Percentiles rank a stretch among this genome's conserved stretches.
These are phyloP conservation scores for Hymenopus coronatus DNA, from an alignment of 2,888 invertebrate genomes.

Conservation along the genomic window DNA sequence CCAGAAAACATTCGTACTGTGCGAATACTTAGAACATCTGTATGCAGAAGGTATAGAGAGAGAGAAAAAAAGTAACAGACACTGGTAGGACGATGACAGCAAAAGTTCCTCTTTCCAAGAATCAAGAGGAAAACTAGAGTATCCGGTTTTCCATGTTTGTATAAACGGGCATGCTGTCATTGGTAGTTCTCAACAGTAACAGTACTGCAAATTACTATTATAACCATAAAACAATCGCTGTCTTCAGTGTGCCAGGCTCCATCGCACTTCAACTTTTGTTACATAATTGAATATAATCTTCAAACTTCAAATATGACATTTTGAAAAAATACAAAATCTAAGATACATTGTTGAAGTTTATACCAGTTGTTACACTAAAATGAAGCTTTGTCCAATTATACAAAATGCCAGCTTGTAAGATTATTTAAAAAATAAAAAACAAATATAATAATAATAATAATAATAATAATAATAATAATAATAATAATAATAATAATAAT, in stretches of 20 bases:
- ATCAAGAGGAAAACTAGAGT: conserved; percentile 26
- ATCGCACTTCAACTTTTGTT: too few species aligned
- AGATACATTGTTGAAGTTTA: too few species aligned
- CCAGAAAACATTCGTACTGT: neutral
- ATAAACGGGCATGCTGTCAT: conserved; percentile 1
- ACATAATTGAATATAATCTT: too few species aligned
- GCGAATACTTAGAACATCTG: neutral
- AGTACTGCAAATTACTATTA: neutral
- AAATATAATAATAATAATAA: too few species aligned
- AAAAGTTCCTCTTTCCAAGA: conserved; percentile 27
- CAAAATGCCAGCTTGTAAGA: too few species aligned
- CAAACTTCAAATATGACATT: too few species aligned
- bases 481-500: too few species aligned
- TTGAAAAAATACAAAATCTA: too few species aligned
- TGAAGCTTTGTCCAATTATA: too few species aligned
- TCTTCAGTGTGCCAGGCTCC: neutral
- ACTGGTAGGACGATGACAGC: conserved; percentile 30
- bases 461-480: too few species aligned
- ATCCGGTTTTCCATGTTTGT: conserved; percentile 24
- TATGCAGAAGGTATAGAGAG: neutral
- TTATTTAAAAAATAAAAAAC: too few species aligned
- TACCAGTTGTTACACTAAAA: too few species aligned
- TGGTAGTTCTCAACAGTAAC: neutral
- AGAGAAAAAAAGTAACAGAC: neutral
- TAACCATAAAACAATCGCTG: neutral